These are phyloP conservation scores for Lipophrys pholis DNA, from an alignment of 2,113 vertebrate species.

Conservation along the genomic window DNA sequence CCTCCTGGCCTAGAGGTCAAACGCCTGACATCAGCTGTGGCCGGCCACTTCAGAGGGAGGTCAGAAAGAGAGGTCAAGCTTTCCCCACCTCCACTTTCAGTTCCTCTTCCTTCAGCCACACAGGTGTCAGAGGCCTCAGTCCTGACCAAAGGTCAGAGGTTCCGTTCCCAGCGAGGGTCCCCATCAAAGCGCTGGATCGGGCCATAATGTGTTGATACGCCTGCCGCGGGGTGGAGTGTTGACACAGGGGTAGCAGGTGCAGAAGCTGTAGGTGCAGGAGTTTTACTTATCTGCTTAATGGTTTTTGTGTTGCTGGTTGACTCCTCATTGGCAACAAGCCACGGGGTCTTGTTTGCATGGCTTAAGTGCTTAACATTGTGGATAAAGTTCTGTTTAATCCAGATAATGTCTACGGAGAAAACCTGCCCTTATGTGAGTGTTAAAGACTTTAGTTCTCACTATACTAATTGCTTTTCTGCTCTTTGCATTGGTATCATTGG, in stretches of 20 bases:
- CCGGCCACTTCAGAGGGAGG: conserved; percentile 58
- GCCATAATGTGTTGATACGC: conserved; percentile 28
- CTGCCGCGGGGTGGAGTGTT: conserved; percentile 24
- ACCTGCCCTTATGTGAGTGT: conserved; percentile 23
- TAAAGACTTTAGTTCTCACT: conserved; percentile 12
- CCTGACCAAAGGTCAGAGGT: conserved; percentile 66
- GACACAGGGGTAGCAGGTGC: conserved; percentile 41
- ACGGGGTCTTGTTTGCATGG: conserved; percentile 9
- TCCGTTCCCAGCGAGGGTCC: conserved; percentile 25
- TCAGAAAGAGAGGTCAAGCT: conserved; percentile 69
- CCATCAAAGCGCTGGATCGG: conserved; percentile 43
- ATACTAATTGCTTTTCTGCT: conserved; percentile 14
- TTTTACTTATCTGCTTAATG: conserved; percentile 16
- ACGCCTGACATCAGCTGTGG: conserved; percentile 72
- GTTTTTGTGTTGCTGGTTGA: conserved; percentile 11
- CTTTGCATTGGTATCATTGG: not conserved
- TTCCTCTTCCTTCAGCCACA: conserved; percentile 59
- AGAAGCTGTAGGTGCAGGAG: conserved; percentile 17
- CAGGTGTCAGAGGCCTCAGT: conserved; percentile 76
- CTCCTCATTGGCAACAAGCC: conserved; percentile 1
- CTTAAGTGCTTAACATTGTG: conserved; percentile 15
- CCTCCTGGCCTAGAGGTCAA: conserved; percentile 60
- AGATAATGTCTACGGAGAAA: conserved; percentile 26
- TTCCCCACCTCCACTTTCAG: conserved; percentile 60
- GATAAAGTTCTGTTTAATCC: conserved; percentile 29